Base-by-base conservation (phyloP, 2,113 vertebrate genomes). In the Neotoma lepida region DNA sequence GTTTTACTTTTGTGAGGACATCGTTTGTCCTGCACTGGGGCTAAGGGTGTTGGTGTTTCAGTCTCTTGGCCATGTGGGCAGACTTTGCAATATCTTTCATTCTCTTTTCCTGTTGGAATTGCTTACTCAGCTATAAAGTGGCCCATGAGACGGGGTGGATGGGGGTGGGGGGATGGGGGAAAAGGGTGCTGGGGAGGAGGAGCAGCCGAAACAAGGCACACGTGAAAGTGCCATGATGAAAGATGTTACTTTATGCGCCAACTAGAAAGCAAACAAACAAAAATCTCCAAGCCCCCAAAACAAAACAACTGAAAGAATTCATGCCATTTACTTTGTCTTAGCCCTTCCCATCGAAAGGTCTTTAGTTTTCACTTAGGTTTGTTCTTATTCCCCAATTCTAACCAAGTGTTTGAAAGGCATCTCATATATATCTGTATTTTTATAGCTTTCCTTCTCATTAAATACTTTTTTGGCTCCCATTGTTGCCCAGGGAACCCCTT, bases 321-420 rank as follows among this genome's bases (percentile, higher is more conserved):
- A 10, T 90, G 82, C 24, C 7, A 63, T 49, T 64, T 14, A 6
- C 1, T 18, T 74, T n/a, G 66, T 89, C 7, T 44, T 44, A 84
- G 41, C 26, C 3, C 44, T 93, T 86, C 1, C 7, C 39, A 28
- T 2, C 20, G n/a, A 10, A 13, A 88, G 35, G 30, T 12, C 74
- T 92, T 73, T 84, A 30, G 1, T 86, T 92, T 85, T 93, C 41
- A 68, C 22, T 39, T 76, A 39, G 46, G 73, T 76, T 92, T 94
- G 46, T 15, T 89, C 81, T 7, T 91, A 63, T 51, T 35, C 63
- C 1, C 9, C 33, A 51, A 6, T 22, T 54, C 28, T 89, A 51
- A 51, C 51, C 51, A 18, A 84, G 14, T 63, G 28, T 77, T 87
- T 68, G 64, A 93, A 51, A 30, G 44, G 63, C 71, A 5, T 28